phyloP scores from a whole-genome alignment of 2,888 invertebrate genomes.

The Ypsolopha sequella region DNA sequence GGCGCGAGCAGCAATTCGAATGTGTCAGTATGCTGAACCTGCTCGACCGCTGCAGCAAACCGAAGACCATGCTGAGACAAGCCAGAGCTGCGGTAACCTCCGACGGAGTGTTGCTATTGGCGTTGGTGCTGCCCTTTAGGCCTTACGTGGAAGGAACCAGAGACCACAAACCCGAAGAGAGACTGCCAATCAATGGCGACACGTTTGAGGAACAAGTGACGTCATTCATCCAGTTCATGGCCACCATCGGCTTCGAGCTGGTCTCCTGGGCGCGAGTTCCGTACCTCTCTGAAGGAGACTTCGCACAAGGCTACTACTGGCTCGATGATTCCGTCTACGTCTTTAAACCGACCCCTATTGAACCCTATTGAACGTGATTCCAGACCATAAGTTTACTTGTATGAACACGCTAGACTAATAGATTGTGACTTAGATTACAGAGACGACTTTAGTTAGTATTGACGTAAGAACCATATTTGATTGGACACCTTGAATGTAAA shows the following conservation, averaged over 20 bases:
- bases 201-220: slow-evolving; percentile 85
- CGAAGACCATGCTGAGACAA: slow-evolving; percentile 81
- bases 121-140: slow-evolving; percentile 92
- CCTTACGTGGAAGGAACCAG: slow-evolving; percentile 92
- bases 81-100: slow-evolving; percentile 80
- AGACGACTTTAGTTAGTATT: no score
- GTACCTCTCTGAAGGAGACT: slow-evolving; percentile 97
- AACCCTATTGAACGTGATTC: slow-evolving; percentile 2
- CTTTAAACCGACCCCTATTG: slow-evolving; percentile 51
- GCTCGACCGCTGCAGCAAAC: slow-evolving; percentile 92
- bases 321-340: slow-evolving; percentile 92
- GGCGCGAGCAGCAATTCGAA: slow-evolving; percentile 76
- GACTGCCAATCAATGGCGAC: slow-evolving; percentile 74
- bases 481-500: no score
- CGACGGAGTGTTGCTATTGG: slow-evolving; percentile 84
- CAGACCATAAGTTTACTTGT: background rate
- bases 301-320: slow-evolving; percentile 92
- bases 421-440: no score
- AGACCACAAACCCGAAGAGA: slow-evolving; percentile 79
- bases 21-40: slow-evolving; percentile 93
- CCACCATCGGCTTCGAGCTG: slow-evolving; percentile 79
- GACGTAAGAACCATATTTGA: no score
- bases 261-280: slow-evolving; percentile 91
- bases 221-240: slow-evolving; percentile 73
- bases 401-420: background rate